Base-by-base conservation (phyloP, 2,888 invertebrate species). In the Pristionchus japonicus region DNA sequence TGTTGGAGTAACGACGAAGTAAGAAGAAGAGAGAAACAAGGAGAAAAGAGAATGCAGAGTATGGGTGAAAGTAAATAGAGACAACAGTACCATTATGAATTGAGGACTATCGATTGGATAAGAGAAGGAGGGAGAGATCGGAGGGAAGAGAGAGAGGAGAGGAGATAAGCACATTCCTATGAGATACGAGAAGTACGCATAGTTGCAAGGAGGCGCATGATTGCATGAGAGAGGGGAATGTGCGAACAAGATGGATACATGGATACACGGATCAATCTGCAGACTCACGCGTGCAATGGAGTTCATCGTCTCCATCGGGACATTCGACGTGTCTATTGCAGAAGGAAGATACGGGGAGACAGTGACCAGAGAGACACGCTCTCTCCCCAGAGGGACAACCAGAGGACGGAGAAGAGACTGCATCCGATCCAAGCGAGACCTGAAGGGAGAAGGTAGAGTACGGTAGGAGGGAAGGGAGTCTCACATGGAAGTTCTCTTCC, bases 261-360 rank as follows among this genome's bases (percentile, higher is more conserved):
- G 27, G 13, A 70, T 6, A n/a, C 34, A 6, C 34, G 31, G 20
- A 37, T 31, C 13, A 70, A 37, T 2, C 13, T 13, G 31, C 27
- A 34, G 23, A 74, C 90, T 82, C 67, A 92, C 92, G 89, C 37
- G 90, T 84, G 87, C 92, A 92, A 52, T 90, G 64, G 37, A 86
- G 67, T 89, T 92, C 92, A 88, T 92, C 92, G 77, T 92, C 92
- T 49, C 92, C 92, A 77, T 92, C 92, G 23, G 92, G 92, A 88
- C 92, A 92, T 57, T 92, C 91, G 43, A 90, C 89, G 77, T 89
- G 89, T 31, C 92, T 88, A 88, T 92, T 92, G 84, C 92, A 92
- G 90, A 92, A 92, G 70, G 91, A 89, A 23, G 89, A 85, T 27
- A 91, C 90, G 3, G 92, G 91, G 15, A 92, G 86, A 88, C 92